Percentiles rank a stretch among this genome's conserved stretches.
Evolutionary conservation across 23 tunicate species (phyloP).

Genomic region (Ascidia mentula): DNA sequence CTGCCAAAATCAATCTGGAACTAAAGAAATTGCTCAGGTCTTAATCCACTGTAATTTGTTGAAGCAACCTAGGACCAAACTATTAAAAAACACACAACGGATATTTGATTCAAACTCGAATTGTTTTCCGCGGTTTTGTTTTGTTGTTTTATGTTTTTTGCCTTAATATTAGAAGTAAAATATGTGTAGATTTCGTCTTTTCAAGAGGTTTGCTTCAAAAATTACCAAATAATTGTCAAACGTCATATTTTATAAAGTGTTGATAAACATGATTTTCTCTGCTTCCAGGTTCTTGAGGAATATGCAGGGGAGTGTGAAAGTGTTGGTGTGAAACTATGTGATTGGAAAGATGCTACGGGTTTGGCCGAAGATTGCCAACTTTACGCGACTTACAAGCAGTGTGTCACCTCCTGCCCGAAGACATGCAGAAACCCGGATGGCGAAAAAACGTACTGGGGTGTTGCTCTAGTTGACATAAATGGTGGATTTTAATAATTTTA

Average conservation of each 20-base stretch:
- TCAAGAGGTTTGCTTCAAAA: too few relatives aligned
- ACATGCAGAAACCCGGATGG: conserved; percentile 33
- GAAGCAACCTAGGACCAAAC: too few relatives aligned
- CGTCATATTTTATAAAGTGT: not conserved
- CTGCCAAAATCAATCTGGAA: conserved; percentile 15
- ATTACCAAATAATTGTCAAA: too few relatives aligned
- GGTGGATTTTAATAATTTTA: too few relatives aligned
- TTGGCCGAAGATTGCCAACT: conserved; percentile 11
- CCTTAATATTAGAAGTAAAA: too few relatives aligned
- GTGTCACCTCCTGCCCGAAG: conserved; percentile 29
- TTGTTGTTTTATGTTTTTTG: too few relatives aligned
- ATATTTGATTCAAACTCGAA: not conserved
- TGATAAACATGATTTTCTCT: not conserved
- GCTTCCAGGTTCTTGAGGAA: conserved; percentile 24
- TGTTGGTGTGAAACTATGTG: conserved; percentile 1
- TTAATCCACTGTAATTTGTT: too few relatives aligned
- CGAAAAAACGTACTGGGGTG: conserved; percentile 28
- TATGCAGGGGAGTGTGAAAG: conserved; percentile 32
- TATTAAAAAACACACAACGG: too few relatives aligned
- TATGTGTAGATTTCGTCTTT: too few relatives aligned
- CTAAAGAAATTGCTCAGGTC: conserved; percentile 26
- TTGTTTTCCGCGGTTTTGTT: not conserved
- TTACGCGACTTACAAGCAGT: conserved; percentile 14
- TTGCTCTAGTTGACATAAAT: too few relatives aligned
- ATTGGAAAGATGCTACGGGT: conserved; percentile 36